A percentile compares a stretch with the other conserved stretches of the same genome.
phyloP scores from a whole-genome alignment of 2,888 invertebrate species.

The Acrobasis repandana region DNA sequence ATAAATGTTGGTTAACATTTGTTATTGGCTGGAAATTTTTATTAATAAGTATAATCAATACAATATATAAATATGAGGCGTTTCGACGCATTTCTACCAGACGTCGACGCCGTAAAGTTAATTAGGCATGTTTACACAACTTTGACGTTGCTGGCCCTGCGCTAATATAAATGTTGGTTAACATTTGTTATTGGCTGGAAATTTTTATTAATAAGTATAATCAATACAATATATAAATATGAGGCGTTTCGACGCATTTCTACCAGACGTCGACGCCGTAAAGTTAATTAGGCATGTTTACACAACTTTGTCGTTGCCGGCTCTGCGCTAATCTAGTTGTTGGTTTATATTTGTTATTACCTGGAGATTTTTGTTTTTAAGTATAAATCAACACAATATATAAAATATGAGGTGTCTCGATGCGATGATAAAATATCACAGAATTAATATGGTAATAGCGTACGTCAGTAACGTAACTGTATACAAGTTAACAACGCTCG shows the following conservation, averaged over 20 bases:
- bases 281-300: constrained; percentile 61
- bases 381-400: too few species aligned
- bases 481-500: too few species aligned
- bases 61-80: constrained; percentile 81
- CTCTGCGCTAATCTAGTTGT: background rate
- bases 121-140: constrained; percentile 46
- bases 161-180: background rate
- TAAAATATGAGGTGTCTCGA: too few species aligned
- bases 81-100: constrained; percentile 62
- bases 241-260: constrained; percentile 72
- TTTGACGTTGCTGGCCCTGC: constrained; percentile 8
- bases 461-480: too few species aligned
- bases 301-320: constrained; percentile 8
- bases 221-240: too few species aligned
- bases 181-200: background rate
- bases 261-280: constrained; percentile 48
- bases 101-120: constrained; percentile 60
- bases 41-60: too few species aligned
- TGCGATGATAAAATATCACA: too few species aligned
- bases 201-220: too few species aligned
- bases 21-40: background rate
- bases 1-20: background rate
- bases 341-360: background rate
- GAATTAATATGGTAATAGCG: too few species aligned
- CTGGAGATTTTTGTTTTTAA: too few species aligned